Base-by-base conservation (phyloP, 2,113 vertebrate species). In the Pogonocichla stellata region DNA sequence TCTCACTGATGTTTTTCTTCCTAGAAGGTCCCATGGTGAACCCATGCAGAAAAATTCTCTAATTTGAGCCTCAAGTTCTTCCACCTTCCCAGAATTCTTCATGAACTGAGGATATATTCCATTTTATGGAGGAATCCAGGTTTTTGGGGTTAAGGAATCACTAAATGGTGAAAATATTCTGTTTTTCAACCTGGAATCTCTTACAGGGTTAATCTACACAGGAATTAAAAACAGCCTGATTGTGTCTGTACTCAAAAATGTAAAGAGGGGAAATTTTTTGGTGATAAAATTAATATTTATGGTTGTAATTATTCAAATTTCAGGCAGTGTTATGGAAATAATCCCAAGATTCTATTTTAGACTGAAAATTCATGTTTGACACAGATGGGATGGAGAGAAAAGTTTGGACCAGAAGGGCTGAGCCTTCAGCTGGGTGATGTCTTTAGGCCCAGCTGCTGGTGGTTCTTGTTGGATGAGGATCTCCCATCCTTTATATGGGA, bases 401-500 rank as follows among this genome's bases (percentile, higher is more conserved):
- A 42, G 14, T 42, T 42, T 42, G 40, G 48, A 53, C 3, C 12
- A 69, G 19, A 6, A 34, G 10, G 25, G 19, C 34, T 82, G 54
- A 43, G 12, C 33, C 70, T 83, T 18, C 29, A 50, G 42, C 45
- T 56, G 34, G 28, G 15, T 38, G 50, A 42, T 56, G 23, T 23
- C 34, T 9, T 6, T 42, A 43, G 50, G 16, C 34, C 29, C 31
- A 24, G 14, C 25, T 75, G 47, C 20, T 53, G 3, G 4, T 7
- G 4, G 9, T 7, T 56, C 23, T 19, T 79, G 48, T 18, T 69
- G 54, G 18, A 26, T 60, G 48, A 83, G n/a, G 65, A 43, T 83
- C 31, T n/a, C 13, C 12, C 42, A 7, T 14, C 60, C 14, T 42
- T 1, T 19, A 2, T 3, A 8, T 6, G 7, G 26, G 12, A 2